Evolutionary conservation across 2,888 invertebrate species (phyloP).

Genomic region (Drosophila formosana): DNA sequence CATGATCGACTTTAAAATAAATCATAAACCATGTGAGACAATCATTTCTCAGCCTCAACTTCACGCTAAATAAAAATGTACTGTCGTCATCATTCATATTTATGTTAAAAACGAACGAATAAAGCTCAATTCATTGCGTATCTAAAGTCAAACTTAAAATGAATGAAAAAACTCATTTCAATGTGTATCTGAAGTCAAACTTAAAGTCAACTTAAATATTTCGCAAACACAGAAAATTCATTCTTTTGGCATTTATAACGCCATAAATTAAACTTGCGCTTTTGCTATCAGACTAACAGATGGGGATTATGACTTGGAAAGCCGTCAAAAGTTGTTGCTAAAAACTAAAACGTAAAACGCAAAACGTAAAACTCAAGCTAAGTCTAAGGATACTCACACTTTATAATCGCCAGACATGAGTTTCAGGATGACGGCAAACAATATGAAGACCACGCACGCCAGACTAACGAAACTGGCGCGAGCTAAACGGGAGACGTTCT

Average conservation of each 20-base stretch:
- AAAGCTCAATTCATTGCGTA: not conserved
- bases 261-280: conserved; percentile 2
- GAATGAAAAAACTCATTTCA: not conserved
- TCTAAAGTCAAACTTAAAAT: not conserved
- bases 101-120: not conserved
- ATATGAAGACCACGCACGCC: conserved; percentile 90
- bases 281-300: not conserved
- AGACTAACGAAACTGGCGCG: conserved; percentile 86
- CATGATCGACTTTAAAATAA: too few species aligned
- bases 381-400: conserved; percentile 87
- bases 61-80: not conserved
- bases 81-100: not conserved
- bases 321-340: conserved; percentile 4
- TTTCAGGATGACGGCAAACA: conserved; percentile 88
- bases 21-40: too few species aligned
- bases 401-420: conserved; percentile 86
- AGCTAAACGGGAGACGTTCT: conserved; percentile 87
- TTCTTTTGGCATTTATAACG: not conserved
- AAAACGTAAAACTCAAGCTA: not conserved
- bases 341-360: not conserved
- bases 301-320: conserved; percentile 1
- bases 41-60: not conserved
- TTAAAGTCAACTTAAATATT: not conserved
- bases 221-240: not conserved
- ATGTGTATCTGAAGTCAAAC: not conserved